Percentiles rank a stretch among this genome's conserved stretches.
These are phyloP conservation scores for Anastatus disparis DNA, from an alignment of 1,140 invertebrate species.

Conservation along the genomic window DNA sequence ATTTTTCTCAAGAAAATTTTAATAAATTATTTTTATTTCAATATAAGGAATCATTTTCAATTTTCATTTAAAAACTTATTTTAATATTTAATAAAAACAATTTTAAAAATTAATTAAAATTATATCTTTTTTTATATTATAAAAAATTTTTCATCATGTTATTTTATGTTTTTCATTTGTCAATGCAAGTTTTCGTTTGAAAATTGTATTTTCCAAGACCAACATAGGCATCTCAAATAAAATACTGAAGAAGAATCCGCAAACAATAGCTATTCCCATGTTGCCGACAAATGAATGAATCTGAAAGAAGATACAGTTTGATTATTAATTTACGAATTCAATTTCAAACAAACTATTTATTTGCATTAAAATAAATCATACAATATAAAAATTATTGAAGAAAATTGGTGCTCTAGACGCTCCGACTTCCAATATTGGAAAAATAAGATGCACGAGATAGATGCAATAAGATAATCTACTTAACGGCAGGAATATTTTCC, in stretches of 20 bases:
- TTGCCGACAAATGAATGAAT: not conserved
- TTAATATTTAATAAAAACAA: too few relatives aligned
- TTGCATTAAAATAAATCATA: constrained; percentile 7
- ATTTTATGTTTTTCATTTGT: too few relatives aligned
- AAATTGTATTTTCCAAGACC: constrained; percentile 30
- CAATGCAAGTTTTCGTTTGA: not conserved
- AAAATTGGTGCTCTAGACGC: constrained; percentile 16
- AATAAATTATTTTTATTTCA: too few relatives aligned
- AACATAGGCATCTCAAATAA: constrained; percentile 34
- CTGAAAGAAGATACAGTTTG: constrained; percentile 20
- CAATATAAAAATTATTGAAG: constrained; percentile 1
- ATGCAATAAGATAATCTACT: constrained; percentile 70
- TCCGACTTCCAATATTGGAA: constrained; percentile 31
- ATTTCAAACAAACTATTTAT: too few relatives aligned
- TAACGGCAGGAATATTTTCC: constrained; percentile 67
- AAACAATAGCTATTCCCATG: not conserved
- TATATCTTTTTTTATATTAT: too few relatives aligned
- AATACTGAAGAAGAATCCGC: constrained; percentile 17
- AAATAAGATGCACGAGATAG: constrained; percentile 67
- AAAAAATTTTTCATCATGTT: too few relatives aligned
- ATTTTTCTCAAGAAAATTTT: too few relatives aligned
- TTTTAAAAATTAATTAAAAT: too few relatives aligned
- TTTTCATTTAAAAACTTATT: too few relatives aligned
- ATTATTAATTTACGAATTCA: too few relatives aligned
- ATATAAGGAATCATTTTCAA: too few relatives aligned